Percentiles rank a stretch among this genome's conserved stretches.
phyloP scores from a whole-genome alignment of 2,797 vertebrate genomes.

The Rhadinocentrus ornatus region DNA sequence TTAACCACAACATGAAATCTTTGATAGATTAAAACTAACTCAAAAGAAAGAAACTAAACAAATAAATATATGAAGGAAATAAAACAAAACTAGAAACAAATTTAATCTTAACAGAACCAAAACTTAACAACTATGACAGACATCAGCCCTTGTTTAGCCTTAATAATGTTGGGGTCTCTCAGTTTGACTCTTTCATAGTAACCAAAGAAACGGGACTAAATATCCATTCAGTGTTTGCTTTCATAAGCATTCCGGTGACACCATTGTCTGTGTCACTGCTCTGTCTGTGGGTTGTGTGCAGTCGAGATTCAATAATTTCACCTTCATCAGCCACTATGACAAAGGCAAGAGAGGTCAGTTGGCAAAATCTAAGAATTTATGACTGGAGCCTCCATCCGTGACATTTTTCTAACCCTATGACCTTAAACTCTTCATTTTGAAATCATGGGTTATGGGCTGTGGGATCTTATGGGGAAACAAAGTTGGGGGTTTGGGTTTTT shows the following conservation, averaged over 20 bases:
- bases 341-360: not conserved
- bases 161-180: not conserved
- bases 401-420: not conserved
- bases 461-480: not conserved
- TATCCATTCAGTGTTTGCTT: not conserved
- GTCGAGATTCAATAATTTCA: not conserved
- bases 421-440: not conserved
- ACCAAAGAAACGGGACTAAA: not conserved
- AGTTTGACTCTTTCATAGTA: not conserved
- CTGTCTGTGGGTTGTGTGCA: not conserved
- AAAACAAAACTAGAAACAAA: not conserved
- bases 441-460: not conserved
- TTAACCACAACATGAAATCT: too few species aligned
- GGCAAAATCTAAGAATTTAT: conserved; percentile 2
- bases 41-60: too few species aligned
- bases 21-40: too few species aligned
- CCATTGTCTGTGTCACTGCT: not conserved
- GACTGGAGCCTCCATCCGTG: not conserved
- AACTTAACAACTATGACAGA: not conserved
- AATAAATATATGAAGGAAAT: too few species aligned
- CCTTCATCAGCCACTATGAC: not conserved
- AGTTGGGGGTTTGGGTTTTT: not conserved
- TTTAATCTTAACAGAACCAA: not conserved
- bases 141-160: not conserved
- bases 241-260: not conserved